Conservation (phyloP, 2,113 vertebrate genomes). For the Pogonocichla stellata region DNA sequence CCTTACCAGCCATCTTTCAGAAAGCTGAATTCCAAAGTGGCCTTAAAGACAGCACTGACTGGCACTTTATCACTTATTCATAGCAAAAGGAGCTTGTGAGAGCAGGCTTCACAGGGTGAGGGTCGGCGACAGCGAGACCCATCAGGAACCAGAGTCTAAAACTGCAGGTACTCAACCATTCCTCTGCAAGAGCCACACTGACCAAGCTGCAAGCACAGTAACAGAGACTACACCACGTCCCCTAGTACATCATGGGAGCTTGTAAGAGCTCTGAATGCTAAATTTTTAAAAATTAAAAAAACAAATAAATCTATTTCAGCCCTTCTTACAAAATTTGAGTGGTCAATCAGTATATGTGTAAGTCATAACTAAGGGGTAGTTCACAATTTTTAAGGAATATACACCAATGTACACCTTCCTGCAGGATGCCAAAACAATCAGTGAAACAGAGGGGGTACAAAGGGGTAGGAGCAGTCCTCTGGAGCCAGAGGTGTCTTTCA, state of each 20-base stretch:
- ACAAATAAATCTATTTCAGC: neutral
- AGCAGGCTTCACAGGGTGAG: neutral
- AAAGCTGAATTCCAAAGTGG: neutral
- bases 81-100: neutral
- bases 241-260: rapidly evolving
- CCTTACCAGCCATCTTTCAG: neutral
- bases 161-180: neutral
- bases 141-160: neutral
- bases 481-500: neutral
- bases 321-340: neutral
- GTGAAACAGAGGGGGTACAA: neutral
- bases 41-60: neutral
- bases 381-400: neutral
- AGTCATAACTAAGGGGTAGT: neutral
- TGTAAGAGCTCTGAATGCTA: rapidly evolving
- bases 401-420: neutral
- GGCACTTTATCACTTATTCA: neutral
- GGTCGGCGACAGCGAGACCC: neutral
- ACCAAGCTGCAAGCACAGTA: neutral
- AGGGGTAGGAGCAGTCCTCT: too few relatives aligned
- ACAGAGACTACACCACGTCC: neutral
- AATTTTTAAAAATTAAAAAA: too few relatives aligned
- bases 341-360: neutral
- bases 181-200: neutral
- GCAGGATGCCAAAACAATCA: neutral